phyloP scores from a whole-genome alignment of 2,888 invertebrate genomes.

The Leucania comma region DNA sequence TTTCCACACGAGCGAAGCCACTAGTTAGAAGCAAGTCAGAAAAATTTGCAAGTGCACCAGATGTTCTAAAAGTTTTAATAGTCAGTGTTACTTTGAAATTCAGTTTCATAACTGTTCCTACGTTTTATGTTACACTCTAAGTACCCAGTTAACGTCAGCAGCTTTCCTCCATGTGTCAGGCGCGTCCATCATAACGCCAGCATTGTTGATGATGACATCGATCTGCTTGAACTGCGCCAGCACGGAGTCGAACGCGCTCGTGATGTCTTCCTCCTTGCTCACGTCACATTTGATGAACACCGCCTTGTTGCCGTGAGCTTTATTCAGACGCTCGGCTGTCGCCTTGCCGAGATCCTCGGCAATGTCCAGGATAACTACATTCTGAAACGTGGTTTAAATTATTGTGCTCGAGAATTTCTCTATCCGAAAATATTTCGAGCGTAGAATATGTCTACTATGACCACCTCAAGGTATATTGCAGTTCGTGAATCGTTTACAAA shows the following conservation, averaged over 20 bases:
- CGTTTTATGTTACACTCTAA: no score
- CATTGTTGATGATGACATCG: constrained; percentile 78
- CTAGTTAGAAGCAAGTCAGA: no score
- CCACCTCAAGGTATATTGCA: neutral
- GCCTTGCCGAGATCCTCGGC: constrained; percentile 69
- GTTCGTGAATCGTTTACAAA: neutral
- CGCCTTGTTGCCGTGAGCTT: constrained; percentile 64
- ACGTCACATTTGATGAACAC: constrained; percentile 75
- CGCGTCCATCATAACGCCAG: constrained; percentile 75
- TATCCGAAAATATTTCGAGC: neutral
- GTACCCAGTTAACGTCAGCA: constrained; percentile 75
- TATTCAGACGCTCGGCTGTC: constrained; percentile 66
- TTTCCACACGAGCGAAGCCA: no score
- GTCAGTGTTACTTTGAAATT: no score
- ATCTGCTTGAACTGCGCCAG: constrained; percentile 66
- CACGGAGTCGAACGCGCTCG: constrained; percentile 68
- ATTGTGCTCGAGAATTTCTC: neutral
- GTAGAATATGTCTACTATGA: neutral
- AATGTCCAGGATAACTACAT: constrained; percentile 73
- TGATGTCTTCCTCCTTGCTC: constrained; percentile 71
- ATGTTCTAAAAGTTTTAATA: no score
- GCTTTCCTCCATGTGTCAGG: constrained; percentile 72
- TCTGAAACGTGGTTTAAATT: constrained; percentile 27
- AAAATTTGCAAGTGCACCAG: no score
- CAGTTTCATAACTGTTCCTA: no score